Evolutionary conservation across 2,797 vertebrate species (phyloP).

Genomic region (Chromis chromis): DNA sequence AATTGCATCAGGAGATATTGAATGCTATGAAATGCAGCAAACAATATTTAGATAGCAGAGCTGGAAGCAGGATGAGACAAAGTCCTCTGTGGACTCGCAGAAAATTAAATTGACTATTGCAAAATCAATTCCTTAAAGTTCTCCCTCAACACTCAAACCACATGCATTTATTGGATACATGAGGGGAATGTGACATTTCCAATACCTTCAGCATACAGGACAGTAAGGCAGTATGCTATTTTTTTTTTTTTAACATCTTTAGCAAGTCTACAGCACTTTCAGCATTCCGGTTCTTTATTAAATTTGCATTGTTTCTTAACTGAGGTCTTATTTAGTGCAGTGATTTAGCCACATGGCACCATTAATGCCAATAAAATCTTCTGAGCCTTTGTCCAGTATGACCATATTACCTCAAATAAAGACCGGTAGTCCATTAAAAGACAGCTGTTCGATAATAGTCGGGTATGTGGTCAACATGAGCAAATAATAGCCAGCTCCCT

Average conservation of each 20-base stretch:
- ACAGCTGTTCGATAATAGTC: too few relatives aligned
- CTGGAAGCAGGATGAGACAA: constrained; percentile 16
- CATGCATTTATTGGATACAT: constrained; percentile 21
- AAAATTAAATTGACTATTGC: constrained; percentile 22
- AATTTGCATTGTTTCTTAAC: background rate
- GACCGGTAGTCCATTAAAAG: too few relatives aligned
- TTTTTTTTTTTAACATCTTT: too few relatives aligned
- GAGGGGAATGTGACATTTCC: constrained; percentile 19
- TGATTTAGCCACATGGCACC: too few relatives aligned
- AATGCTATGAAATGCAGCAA: constrained; percentile 7
- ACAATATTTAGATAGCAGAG: constrained; percentile 22
- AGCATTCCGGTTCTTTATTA: background rate
- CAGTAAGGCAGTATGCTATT: background rate
- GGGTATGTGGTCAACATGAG: too few relatives aligned
- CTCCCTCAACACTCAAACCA: constrained; percentile 14
- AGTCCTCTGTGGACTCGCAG: constrained; percentile 18
- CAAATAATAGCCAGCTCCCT: too few relatives aligned
- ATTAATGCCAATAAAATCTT: too few relatives aligned
- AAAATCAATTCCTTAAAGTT: constrained; percentile 47
- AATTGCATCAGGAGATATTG: constrained; percentile 31
- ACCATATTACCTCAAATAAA: too few relatives aligned
- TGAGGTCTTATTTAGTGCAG: background rate
- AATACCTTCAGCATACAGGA: background rate
- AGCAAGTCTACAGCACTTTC: background rate
- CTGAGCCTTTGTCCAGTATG: too few relatives aligned